These are phyloP conservation scores for Thunnus albacares DNA, from an alignment of 2,797 vertebrate species.

Conservation along the genomic window DNA sequence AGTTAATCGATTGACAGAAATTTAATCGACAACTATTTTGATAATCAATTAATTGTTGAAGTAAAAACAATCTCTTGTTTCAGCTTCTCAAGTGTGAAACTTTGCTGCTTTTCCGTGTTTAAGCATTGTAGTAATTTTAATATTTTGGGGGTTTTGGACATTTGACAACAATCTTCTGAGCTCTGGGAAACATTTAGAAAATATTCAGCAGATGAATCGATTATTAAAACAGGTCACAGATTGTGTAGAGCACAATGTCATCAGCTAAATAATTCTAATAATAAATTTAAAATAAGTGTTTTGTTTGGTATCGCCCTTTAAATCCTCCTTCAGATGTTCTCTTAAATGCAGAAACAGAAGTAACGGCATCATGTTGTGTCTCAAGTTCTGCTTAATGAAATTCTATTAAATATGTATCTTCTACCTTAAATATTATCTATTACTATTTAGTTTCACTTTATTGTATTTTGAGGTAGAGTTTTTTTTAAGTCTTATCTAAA, in stretches of 20 bases:
- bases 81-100: too few species aligned
- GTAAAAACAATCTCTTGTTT: too few species aligned
- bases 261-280: not conserved
- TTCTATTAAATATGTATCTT: constrained; percentile 25
- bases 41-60: too few species aligned
- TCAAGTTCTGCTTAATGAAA: not conserved
- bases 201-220: too few species aligned
- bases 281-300: not conserved
- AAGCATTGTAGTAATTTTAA: too few species aligned
- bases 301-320: constrained; percentile 2
- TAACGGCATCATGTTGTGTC: constrained; percentile 5
- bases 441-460: constrained; percentile 1
- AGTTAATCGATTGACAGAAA: too few species aligned
- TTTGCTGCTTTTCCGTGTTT: too few species aligned
- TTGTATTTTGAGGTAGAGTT: constrained; percentile 66
- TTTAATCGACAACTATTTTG: too few species aligned
- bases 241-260: too few species aligned
- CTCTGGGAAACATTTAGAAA: too few species aligned
- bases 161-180: too few species aligned
- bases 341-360: not conserved
- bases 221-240: not conserved
- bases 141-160: too few species aligned
- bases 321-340: not conserved
- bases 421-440: constrained; percentile 28
- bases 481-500: constrained; percentile 20